phyloP scores from a whole-genome alignment of 1,140 invertebrate species.

The Sinonovacula constricta region DNA sequence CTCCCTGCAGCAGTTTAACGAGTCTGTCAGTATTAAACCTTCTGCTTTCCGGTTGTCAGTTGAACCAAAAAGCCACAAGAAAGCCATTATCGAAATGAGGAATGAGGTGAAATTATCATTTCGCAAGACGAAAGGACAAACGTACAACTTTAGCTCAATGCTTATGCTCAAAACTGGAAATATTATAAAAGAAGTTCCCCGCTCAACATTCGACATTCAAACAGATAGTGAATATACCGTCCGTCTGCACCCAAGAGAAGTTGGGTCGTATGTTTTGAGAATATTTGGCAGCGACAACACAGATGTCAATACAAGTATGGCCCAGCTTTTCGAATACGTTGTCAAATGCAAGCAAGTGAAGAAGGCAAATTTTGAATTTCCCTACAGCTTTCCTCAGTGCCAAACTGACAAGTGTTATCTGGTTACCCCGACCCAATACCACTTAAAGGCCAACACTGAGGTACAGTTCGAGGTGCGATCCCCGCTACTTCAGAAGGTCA shows the following conservation, averaged over 20 bases:
- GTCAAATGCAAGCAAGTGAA: constrained; percentile 36
- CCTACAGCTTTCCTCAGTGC: neutral
- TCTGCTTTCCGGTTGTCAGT: constrained; percentile 27
- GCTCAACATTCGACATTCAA: constrained; percentile 7
- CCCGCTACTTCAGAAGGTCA: constrained; percentile 3
- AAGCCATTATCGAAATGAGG: constrained; percentile 28
- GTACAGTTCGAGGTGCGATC: constrained; percentile 5
- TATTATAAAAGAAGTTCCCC: too few species aligned
- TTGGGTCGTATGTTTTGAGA: constrained; percentile 36
- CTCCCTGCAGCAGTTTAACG: constrained; percentile 41
- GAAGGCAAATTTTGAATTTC: constrained; percentile 9
- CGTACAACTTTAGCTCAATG: too few species aligned
- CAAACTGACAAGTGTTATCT: neutral
- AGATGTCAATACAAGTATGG: neutral
- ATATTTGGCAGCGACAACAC: constrained; percentile 30
- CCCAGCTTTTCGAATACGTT: constrained; percentile 34
- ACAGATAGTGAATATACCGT: constrained; percentile 23
- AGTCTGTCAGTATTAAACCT: neutral
- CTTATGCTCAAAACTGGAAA: too few species aligned
- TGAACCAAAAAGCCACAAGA: constrained; percentile 33
- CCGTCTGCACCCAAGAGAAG: constrained; percentile 27
- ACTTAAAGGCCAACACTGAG: too few species aligned
- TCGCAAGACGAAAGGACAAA: too few species aligned
- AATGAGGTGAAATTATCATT: too few species aligned
- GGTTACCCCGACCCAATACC: neutral